Evolutionary conservation across 2,113 vertebrate genomes (phyloP).

Genomic region (Tonatia bakeri): DNA sequence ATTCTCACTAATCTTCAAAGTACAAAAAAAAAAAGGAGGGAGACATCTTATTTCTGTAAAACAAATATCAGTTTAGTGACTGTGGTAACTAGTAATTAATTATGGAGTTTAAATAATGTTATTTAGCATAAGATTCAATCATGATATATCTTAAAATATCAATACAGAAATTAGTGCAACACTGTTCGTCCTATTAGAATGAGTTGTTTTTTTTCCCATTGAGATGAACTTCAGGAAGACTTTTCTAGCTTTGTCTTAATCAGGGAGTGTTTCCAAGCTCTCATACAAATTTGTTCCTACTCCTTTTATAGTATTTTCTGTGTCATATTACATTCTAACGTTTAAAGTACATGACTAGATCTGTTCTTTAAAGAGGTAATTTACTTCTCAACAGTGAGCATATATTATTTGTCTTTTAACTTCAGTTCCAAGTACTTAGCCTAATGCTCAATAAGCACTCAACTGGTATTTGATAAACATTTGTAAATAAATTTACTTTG

Average conservation of each 20-base stretch:
- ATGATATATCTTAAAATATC: background rate
- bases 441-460: background rate
- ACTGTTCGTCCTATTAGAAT: background rate
- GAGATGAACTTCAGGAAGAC: background rate
- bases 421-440: background rate
- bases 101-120: background rate
- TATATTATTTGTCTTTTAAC: background rate
- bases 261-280: background rate
- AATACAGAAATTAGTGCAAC: background rate
- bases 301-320: background rate
- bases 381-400: background rate
- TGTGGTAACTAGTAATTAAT: background rate
- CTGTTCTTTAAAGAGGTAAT: background rate
- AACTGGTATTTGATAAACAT: background rate
- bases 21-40: background rate
- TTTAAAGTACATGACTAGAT: conserved; percentile 5
- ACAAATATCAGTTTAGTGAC: background rate
- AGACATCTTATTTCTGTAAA: background rate
- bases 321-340: background rate
- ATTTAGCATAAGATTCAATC: background rate
- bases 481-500: background rate
- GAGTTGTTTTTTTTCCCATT: background rate
- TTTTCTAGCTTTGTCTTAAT: background rate
- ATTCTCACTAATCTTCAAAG: conserved; percentile 18
- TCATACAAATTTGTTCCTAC: background rate